A percentile compares a stretch with the other conserved stretches of the same genome.
These are phyloP conservation scores for Uloborus plumipes DNA, from an alignment of 2,888 invertebrate species.

Conservation along the genomic window DNA sequence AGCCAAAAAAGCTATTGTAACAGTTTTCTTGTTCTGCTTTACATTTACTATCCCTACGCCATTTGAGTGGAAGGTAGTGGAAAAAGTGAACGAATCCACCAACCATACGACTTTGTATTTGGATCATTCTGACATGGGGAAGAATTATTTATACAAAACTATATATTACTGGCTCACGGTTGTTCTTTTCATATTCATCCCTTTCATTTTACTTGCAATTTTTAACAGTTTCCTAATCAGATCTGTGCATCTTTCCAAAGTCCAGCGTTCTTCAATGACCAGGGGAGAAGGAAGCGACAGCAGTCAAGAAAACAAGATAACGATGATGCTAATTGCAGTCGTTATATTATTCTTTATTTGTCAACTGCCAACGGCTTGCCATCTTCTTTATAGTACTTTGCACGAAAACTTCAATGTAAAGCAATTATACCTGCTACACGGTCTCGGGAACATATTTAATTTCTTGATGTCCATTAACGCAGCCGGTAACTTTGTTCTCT, in stretches of 20 bases:
- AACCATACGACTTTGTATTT: slow-evolving; percentile 47
- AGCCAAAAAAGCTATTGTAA: slow-evolving; percentile 70
- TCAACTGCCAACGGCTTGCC: slow-evolving; percentile 73
- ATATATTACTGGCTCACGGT: slow-evolving; percentile 73
- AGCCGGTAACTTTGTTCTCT: slow-evolving; percentile 74
- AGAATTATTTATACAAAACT: slow-evolving; percentile 69
- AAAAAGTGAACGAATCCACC: slow-evolving; percentile 35
- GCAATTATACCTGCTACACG: slow-evolving; percentile 69
- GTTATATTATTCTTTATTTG: slow-evolving; percentile 74
- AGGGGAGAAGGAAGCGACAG: slow-evolving; percentile 48
- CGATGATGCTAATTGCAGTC: slow-evolving; percentile 74
- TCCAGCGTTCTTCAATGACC: slow-evolving; percentile 66
- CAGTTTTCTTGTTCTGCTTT: slow-evolving; percentile 69
- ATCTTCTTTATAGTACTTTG: slow-evolving; percentile 69
- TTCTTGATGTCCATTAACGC: slow-evolving; percentile 73
- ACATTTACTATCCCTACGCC: slow-evolving; percentile 71
- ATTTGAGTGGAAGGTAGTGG: slow-evolving; percentile 69
- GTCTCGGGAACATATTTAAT: slow-evolving; percentile 73
- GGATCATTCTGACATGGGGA: slow-evolving; percentile 61
- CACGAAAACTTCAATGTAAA: slow-evolving; percentile 67
- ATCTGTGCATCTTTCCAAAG: slow-evolving; percentile 68
- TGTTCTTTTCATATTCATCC: slow-evolving; percentile 72
- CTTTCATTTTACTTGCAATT: slow-evolving; percentile 72
- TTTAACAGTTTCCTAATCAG: slow-evolving; percentile 74
- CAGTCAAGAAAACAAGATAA: slow-evolving; percentile 70